A percentile compares a stretch with the other conserved stretches of the same genome.
Evolutionary conservation across 2,113 vertebrate genomes (phyloP).

Genomic region (Myanophis thanlyinensis): DNA sequence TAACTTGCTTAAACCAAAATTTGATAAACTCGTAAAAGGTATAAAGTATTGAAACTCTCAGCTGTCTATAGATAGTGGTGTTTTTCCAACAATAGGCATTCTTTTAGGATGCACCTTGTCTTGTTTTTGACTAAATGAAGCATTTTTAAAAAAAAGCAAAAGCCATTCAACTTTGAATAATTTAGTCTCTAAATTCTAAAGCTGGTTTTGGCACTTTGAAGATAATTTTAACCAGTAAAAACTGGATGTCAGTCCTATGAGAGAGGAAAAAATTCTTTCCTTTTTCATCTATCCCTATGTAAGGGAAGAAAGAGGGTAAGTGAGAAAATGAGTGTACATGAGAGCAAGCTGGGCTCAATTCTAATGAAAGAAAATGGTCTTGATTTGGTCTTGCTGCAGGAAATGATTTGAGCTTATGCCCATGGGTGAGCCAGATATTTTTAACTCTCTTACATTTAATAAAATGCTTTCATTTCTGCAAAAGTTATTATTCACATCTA

Average conservation of each 20-base stretch:
- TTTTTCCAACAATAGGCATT: background rate
- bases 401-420: conserved; percentile 24
- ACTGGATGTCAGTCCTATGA: conserved; percentile 8
- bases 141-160: background rate
- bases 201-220: background rate
- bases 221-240: conserved; percentile 7
- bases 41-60: background rate
- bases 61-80: background rate
- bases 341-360: background rate
- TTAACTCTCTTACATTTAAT: conserved; percentile 22
- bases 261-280: background rate
- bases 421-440: conserved; percentile 34
- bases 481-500: background rate
- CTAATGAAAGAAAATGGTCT: background rate
- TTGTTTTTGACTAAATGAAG: background rate
- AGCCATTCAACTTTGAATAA: conserved; percentile 17
- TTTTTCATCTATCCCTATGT: conserved; percentile 8
- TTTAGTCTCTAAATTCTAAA: conserved; percentile 28
- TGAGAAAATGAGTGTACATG: background rate
- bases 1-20: background rate
- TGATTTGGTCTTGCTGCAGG: conserved; percentile 13
- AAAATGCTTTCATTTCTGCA: conserved; percentile 30
- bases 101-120: background rate
- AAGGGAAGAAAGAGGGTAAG: background rate
- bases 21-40: background rate